These are phyloP conservation scores for Nannoperca australis DNA, from an alignment of 2,797 vertebrate species.

Conservation along the genomic window DNA sequence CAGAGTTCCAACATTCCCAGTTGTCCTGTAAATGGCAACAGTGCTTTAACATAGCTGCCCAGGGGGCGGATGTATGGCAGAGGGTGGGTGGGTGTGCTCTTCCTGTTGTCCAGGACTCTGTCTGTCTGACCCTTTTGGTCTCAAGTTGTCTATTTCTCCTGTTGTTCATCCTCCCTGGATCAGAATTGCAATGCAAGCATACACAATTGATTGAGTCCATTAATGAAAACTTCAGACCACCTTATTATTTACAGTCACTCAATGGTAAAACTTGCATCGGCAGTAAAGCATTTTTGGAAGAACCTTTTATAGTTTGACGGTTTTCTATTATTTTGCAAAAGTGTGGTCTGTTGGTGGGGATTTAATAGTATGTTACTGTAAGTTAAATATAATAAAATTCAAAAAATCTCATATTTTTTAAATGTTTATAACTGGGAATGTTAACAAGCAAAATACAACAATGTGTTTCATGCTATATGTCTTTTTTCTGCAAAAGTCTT, in stretches of 20 bases:
- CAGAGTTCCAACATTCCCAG: slow-evolving; percentile 4
- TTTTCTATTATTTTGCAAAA: slow-evolving; percentile 3
- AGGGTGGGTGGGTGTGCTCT: background rate
- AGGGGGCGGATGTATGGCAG: background rate
- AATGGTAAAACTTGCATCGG: background rate
- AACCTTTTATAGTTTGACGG: background rate
- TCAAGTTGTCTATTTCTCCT: background rate
- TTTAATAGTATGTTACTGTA: background rate
- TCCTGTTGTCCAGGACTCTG: slow-evolving; percentile 16
- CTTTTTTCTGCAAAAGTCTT: background rate
- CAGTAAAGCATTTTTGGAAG: background rate
- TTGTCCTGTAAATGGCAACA: slow-evolving; percentile 5
- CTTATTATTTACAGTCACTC: too few relatives aligned
- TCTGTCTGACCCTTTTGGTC: background rate
- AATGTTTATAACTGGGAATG: background rate
- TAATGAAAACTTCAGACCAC: too few relatives aligned
- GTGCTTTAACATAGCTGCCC: background rate
- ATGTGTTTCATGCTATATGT: background rate
- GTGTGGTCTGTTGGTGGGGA: background rate
- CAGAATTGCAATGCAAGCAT: background rate
- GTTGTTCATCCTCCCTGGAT: background rate
- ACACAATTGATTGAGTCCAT: too few relatives aligned
- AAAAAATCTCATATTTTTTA: background rate
- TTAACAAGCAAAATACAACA: background rate
- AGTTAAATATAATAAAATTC: background rate